Base-by-base conservation (phyloP, 2,797 vertebrate genomes). In the Lacerta viridis region DNA sequence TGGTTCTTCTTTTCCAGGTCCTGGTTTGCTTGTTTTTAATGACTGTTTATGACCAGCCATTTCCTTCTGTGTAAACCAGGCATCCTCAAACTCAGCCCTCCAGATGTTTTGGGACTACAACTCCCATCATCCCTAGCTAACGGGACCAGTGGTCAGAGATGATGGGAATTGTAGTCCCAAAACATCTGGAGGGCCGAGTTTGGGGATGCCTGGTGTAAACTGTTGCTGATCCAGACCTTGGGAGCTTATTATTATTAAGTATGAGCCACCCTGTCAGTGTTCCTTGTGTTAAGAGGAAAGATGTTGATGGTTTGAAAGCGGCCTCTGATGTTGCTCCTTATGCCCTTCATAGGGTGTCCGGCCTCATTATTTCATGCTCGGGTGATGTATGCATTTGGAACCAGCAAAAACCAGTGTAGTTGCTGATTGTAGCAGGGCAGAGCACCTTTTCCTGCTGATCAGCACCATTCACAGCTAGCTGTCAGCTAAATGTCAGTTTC, bases 301-400 rank as follows among this genome's bases (percentile, higher is more conserved):
- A 55, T 79, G 29, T 39, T 90, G 20, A 0, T 85, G 4, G 33
- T 86, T 93, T 93, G 92, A 90, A 94, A 84, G 74, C 86, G 86
- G 59, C 55, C 59, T 77, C 41, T 74, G 15, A 1, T 91, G 85
- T 89, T 91, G 43, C 79, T 92, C 89, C 75, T 41, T 85, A 25
- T 66, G 76, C 36, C 46, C 71, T 72, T 91, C 69, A 55, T 84
- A 33, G 89, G 43, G 17, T 88, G 64, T 86, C 92, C 20, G 20
- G 68, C 71, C 78, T 83, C 50, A 72, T 87, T 87, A 83, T 87
- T 90, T 94, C 29, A 15, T 59, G 29, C 0, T 89, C 68, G 50
- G 59, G 80, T 88, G 64, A 68, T 7, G 39, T 25, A 80, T 43
- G 66, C 74, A 86, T 61, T 90, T 80, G 68, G 39, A 55, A 90